Base-by-base conservation (phyloP, 2,797 vertebrate species). In the Thripadectes ignobilis region DNA sequence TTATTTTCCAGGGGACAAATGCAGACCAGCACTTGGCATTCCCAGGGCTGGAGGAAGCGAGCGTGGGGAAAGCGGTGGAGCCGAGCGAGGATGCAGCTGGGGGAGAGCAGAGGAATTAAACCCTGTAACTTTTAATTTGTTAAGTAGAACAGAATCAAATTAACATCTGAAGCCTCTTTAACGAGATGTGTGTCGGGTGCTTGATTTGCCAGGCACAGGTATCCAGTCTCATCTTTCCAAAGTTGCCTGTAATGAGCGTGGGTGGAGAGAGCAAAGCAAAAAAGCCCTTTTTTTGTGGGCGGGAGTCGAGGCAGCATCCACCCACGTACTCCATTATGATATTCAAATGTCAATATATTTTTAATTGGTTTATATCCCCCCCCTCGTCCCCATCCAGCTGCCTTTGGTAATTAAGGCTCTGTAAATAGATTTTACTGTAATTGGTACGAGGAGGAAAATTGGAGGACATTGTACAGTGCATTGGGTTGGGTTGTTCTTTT, bases 301-400 rank as follows among this genome's bases (percentile, higher is more conserved):
- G 66, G 67, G 88, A 96, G 87, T 92, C 22, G 14, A 96, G 89
- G 97, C 94, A 95, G 85, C 72, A 93, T 85, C 96, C 88, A 43
- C 97, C 97, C 97, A 97, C 95, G 0, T 90, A 38, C 95, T 96
- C 96, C 95, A 95, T 97, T 95, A 87, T 66, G 48, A 89, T 96
- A 91, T 92, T 97, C 96, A 97, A 97, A 97, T 97, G 97, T 96
- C 97, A 97, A 88, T 94, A 93, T 81, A 97, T 96, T 96, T 95
- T 96, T 98, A 97, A 98, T 96, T 97, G 96, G 94, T 96, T 96
- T 96, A 92, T 86, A 87, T 84, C 29, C 15, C 34, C 21, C 15
- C 45, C 30, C 78, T 41, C 18, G 30, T 15, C 59, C 46, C 41
- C 63, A 63, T 75, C 92, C 92, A 89, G 94, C 97, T 97, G 95